Conservation (phyloP, 2,113 vertebrate species). For the Peucedramus taeniatus region DNA sequence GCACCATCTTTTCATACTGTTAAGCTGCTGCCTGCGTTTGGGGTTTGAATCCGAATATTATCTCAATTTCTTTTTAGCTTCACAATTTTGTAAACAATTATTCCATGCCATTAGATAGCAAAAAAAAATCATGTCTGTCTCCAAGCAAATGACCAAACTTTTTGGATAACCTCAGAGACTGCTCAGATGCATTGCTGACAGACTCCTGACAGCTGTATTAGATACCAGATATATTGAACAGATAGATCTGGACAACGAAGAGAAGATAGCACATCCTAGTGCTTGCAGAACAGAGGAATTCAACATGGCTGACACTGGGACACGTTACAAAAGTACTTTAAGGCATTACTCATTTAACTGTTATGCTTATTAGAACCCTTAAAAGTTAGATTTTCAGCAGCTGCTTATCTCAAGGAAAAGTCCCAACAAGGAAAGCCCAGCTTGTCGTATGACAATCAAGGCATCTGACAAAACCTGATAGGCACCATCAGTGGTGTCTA, state of each 20-base stretch:
- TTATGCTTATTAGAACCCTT: neutral
- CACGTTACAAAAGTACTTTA: neutral
- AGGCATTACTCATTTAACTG: neutral
- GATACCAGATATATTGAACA: neutral
- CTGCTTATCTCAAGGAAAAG: neutral
- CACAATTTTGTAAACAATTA: neutral
- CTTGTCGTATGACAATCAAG: neutral
- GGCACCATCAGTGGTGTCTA: neutral
- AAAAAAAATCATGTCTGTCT: neutral
- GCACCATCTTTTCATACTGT: neutral
- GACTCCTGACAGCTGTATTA: neutral
- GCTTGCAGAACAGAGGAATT: neutral
- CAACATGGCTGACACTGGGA: neutral
- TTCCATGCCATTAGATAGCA: neutral
- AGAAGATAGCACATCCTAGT: neutral
- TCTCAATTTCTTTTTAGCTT: neutral
- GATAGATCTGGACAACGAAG: neutral
- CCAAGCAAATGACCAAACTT: neutral
- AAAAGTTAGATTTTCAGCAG: neutral
- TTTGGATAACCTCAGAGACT: neutral
- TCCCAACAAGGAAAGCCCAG: neutral
- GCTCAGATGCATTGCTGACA: neutral
- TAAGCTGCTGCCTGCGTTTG: neutral
- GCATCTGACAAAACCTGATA: neutral
- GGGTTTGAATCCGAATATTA: neutral